Percentiles rank a stretch among this genome's conserved stretches.
These are phyloP conservation scores for Heteromurus nitidus DNA, from an alignment of 2,888 invertebrate genomes.

Conservation along the genomic window DNA sequence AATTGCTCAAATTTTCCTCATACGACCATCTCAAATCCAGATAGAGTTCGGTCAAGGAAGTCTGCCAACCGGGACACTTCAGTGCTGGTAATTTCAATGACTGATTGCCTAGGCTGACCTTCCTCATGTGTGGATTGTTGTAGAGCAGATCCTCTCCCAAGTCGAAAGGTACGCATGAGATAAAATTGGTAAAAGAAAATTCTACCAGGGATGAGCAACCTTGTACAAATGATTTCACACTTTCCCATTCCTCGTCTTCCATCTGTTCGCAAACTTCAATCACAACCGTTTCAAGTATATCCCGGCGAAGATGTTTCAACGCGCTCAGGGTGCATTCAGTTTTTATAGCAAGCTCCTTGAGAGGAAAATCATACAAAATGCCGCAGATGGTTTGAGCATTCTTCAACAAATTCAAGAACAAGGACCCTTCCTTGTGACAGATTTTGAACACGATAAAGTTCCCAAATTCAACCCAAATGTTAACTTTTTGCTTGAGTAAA, in stretches of 20 bases:
- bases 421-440: neutral
- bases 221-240: neutral
- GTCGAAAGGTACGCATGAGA: neutral
- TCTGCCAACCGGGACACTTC: neutral
- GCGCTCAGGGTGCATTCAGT: neutral
- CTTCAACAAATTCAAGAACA: neutral
- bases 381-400: neutral
- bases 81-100: neutral
- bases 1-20: neutral
- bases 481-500: neutral
- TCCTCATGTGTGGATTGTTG: neutral
- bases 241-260: neutral
- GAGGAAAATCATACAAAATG: neutral
- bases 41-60: neutral
- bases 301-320: neutral
- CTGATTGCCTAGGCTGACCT: neutral
- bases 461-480: neutral
- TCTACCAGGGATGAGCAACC: neutral
- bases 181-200: neutral
- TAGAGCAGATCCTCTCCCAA: neutral
- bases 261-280: neutral
- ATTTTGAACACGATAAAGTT: neutral
- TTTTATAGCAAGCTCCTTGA: neutral
- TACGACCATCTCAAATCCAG: neutral
- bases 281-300: neutral